Conservation (phyloP, 1,140 invertebrate species). For the Leptestheria dahalacensis region DNA sequence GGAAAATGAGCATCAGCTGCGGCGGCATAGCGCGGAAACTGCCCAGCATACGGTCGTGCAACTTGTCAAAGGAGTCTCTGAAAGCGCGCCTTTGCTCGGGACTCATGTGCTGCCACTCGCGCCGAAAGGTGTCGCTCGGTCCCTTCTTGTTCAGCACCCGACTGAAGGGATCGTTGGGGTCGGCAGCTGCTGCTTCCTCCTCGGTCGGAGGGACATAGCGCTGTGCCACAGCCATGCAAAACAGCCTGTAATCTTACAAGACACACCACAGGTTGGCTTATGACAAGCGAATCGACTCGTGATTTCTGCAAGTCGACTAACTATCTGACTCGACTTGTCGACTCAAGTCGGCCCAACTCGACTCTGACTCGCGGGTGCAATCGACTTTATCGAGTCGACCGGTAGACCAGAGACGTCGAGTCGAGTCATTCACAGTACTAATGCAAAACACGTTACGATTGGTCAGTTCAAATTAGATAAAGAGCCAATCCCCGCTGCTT, state of each 20-base stretch:
- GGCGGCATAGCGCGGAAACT: slow-evolving; percentile 31
- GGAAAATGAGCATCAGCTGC: slow-evolving; percentile 32
- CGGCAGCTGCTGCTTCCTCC: slow-evolving; percentile 16
- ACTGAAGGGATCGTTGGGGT: slow-evolving; percentile 23
- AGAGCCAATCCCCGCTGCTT: too few species aligned
- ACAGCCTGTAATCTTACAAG: slow-evolving; percentile 28
- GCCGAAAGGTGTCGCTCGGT: slow-evolving; percentile 8
- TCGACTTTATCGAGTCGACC: too few species aligned
- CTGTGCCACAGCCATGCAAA: slow-evolving; percentile 29
- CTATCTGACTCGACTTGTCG: too few species aligned
- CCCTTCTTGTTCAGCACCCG: slow-evolving; percentile 11
- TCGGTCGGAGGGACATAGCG: slow-evolving; percentile 24
- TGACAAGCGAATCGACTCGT: too few species aligned
- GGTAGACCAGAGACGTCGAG: too few species aligned
- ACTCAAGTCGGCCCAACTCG: too few species aligned
- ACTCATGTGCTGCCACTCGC: slow-evolving; percentile 27
- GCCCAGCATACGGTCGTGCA: slow-evolving; percentile 29
- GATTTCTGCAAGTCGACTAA: too few species aligned
- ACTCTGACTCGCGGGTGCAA: neutral
- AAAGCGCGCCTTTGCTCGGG: slow-evolving; percentile 26
- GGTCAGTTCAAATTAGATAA: too few species aligned
- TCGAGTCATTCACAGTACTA: too few species aligned
- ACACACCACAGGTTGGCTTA: too few species aligned
- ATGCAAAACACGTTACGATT: too few species aligned
- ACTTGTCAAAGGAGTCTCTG: slow-evolving; percentile 25